Evolutionary conservation across 2,888 invertebrate species (phyloP), one percentile per base, ranked within the genome.

Genomic region (Bruchidius siliquastri): DNA sequence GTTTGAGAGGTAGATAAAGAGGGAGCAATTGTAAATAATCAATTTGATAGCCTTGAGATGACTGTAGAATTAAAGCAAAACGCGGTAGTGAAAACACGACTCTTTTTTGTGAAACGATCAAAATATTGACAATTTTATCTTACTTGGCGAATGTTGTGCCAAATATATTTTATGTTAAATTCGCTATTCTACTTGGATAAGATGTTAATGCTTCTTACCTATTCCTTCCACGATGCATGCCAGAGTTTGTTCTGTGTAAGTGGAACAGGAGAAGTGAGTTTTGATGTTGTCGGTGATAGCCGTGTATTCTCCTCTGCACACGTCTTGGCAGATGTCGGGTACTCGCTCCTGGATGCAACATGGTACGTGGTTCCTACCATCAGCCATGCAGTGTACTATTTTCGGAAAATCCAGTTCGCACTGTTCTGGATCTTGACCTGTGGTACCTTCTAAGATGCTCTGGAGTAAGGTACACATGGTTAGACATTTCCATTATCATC

Each of bases 151-250:
- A 26, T 26, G 26, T 4, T 26, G 8, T 26, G 2, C 8, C 8
- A 26, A 26, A 8, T 26, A 26, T 26, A 26, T 26, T 8, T 26
- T 26, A n/a, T n/a, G n/a, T n/a, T n/a, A n/a, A n/a, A n/a, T n/a
- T n/a, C n/a, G n/a, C n/a, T n/a, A n/a, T 26, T 26, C 26, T 26
- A 26, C 26, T 26, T 26, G 8, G 8, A 2, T 26, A 26, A 26
- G 8, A 8, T n/a, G n/a, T n/a, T n/a, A n/a, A n/a, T n/a, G n/a
- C n/a, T n/a, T 26, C 85, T 86, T 84, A 90, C 90, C 89, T 75
- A 95, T 92, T 72, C 95, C 95, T 85, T 94, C 93, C 30, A 94
- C 91, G 78, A 95, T 94, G 82, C 95, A 95, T 73, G 94, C 93
- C 67, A 95, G 84, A 0, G 95, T 95, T 80, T 92, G 92, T 82